Conservation (phyloP, 2,888 invertebrate genomes). For the Eupithecia abbreviata region DNA sequence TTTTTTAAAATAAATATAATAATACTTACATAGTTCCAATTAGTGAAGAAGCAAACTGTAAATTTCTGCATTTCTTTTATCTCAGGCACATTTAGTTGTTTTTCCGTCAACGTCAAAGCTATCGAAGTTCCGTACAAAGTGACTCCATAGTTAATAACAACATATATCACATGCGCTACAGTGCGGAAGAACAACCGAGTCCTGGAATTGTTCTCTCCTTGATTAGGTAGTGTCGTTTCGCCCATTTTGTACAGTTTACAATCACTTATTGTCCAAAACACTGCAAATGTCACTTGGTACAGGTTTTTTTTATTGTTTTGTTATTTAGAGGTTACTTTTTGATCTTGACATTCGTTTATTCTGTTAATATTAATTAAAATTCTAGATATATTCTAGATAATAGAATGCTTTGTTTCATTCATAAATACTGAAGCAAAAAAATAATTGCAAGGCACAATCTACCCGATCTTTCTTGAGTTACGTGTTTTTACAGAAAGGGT, state of each 20-base stretch:
- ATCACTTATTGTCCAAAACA: background rate
- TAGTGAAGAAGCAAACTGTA: constrained; percentile 56
- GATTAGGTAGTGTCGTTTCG: constrained; percentile 43
- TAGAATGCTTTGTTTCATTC: background rate
- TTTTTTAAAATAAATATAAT: too few relatives aligned
- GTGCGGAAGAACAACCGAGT: constrained; percentile 33
- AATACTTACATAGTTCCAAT: constrained; percentile 61
- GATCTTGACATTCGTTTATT: background rate
- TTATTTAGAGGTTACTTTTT: background rate
- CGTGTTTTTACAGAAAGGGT: background rate
- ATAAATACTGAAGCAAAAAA: background rate
- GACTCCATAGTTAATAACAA: constrained; percentile 32
- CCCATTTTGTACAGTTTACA: constrained; percentile 43
- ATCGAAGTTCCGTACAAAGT: constrained; percentile 34
- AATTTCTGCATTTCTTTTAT: constrained; percentile 50
- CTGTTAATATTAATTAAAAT: background rate
- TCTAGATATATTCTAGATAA: too few relatives aligned
- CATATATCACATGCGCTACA: constrained; percentile 32
- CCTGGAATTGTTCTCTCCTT: constrained; percentile 10
- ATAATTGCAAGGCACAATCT: background rate
- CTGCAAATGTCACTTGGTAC: background rate
- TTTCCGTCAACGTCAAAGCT: constrained; percentile 33
- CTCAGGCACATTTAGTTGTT: constrained; percentile 41
- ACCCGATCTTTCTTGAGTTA: background rate
- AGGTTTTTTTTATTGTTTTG: background rate